phyloP scores from a whole-genome alignment of 2,888 invertebrate species.

The Brachynemurus nebulosus region DNA sequence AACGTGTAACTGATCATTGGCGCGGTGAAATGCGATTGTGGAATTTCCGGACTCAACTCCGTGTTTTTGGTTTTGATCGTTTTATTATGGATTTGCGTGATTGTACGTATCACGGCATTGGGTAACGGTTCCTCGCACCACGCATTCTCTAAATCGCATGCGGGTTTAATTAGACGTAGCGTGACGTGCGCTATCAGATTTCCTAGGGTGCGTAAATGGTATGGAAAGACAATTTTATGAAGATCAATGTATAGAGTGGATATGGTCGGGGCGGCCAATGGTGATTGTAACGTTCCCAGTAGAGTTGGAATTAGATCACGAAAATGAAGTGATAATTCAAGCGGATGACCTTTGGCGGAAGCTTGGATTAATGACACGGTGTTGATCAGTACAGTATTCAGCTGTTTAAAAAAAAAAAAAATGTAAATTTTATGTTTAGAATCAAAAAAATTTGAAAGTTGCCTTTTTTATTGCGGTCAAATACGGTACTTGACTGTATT shows the following conservation, averaged over 20 bases:
- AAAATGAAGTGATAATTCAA: constrained; percentile 37
- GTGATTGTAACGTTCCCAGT: constrained; percentile 54
- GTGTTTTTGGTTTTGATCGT: constrained; percentile 31
- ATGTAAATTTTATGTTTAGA: too few relatives aligned
- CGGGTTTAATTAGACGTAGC: constrained; percentile 59
- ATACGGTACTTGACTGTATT: too few relatives aligned
- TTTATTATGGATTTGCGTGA: constrained; percentile 40
- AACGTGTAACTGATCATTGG: constrained; percentile 76
- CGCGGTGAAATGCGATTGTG: constrained; percentile 40
- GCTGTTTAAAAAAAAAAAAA: constrained; percentile 23
- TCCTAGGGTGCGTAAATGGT: constrained; percentile 34
- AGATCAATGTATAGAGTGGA: constrained; percentile 46
- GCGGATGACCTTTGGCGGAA: constrained; percentile 38
- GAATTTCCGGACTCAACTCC: constrained; percentile 17
- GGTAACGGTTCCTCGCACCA: constrained; percentile 63
- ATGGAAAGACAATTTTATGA: constrained; percentile 39
- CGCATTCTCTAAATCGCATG: constrained; percentile 59
- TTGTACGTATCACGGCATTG: constrained; percentile 46
- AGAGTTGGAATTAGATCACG: constrained; percentile 41
- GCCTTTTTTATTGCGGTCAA: too few relatives aligned
- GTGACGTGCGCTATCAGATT: constrained; percentile 56
- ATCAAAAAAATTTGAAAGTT: too few relatives aligned
- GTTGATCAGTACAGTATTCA: constrained; percentile 30
- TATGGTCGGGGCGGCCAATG: constrained; percentile 59
- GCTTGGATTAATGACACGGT: constrained; percentile 36